Evolutionary conservation across 2,888 invertebrate species (phyloP).

Genomic region (Sinopyrophorus schimmeli): DNA sequence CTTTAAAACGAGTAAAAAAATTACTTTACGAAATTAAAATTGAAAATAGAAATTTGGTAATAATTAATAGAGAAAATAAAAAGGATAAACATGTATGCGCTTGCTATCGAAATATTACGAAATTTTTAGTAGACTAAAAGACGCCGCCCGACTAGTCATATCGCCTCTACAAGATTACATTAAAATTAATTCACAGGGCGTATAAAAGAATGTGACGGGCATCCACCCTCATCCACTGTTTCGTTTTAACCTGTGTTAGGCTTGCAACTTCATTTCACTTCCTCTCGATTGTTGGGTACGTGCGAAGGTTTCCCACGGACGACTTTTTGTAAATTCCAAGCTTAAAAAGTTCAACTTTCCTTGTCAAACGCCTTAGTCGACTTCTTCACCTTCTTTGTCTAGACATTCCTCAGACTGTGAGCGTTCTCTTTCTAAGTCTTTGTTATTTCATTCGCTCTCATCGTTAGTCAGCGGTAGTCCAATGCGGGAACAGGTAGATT

Average conservation of each 20-base stretch:
- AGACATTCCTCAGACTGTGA: slow-evolving; percentile 48
- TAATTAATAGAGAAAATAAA: too few species aligned
- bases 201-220: slow-evolving; percentile 45
- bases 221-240: slow-evolving; percentile 31
- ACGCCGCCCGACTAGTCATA: slow-evolving; percentile 33
- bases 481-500: slow-evolving; percentile 34
- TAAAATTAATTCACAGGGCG: slow-evolving; percentile 46
- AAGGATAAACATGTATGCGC: too few species aligned
- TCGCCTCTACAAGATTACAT: slow-evolving; percentile 36
- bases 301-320: slow-evolving; percentile 54
- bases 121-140: slow-evolving; percentile 35
- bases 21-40: too few species aligned
- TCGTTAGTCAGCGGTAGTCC: slow-evolving; percentile 27
- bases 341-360: slow-evolving; percentile 47
- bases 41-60: too few species aligned
- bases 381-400: slow-evolving; percentile 45
- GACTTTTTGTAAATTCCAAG: slow-evolving; percentile 53
- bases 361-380: slow-evolving; percentile 38
- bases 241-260: slow-evolving; percentile 26
- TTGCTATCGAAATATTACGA: slow-evolving; percentile 3
- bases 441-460: slow-evolving; percentile 23
- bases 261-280: slow-evolving; percentile 32
- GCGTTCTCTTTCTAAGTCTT: slow-evolving; percentile 29
- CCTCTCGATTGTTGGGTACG: slow-evolving; percentile 38
- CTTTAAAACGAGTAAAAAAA: too few species aligned